A percentile compares a stretch with the other conserved stretches of the same genome.
These are phyloP conservation scores for Limnothrissa miodon DNA, from an alignment of 2,113 vertebrate genomes.

Conservation along the genomic window DNA sequence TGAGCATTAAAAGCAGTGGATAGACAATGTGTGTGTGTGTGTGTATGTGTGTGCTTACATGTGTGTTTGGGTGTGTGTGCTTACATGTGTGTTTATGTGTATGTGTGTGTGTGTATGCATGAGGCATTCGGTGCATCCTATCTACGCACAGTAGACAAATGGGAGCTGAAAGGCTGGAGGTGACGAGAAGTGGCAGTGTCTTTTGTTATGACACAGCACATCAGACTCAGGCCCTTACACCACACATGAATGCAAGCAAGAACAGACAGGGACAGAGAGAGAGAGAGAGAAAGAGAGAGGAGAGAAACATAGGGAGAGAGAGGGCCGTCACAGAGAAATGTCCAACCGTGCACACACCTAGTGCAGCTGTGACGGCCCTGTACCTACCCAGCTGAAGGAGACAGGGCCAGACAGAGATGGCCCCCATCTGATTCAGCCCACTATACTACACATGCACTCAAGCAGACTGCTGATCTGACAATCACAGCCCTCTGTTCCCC, in stretches of 20 bases:
- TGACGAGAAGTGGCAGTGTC: background rate
- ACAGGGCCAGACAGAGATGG: background rate
- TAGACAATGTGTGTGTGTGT: background rate
- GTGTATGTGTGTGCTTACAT: background rate
- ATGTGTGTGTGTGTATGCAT: background rate
- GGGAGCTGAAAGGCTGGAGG: background rate
- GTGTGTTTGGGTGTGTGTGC: no score
- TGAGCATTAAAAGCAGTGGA: background rate
- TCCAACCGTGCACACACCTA: background rate
- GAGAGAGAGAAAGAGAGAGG: background rate
- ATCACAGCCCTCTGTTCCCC: background rate
- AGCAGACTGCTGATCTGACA: background rate
- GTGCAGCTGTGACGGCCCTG: background rate
- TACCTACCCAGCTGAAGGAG: background rate
- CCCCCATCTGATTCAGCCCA: background rate
- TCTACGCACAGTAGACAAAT: background rate
- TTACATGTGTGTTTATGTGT: no score
- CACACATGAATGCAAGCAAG: background rate
- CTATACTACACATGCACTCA: background rate
- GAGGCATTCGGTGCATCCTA: background rate
- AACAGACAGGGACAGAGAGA: background rate
- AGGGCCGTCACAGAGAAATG: background rate
- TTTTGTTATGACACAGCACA: constrained; percentile 5
- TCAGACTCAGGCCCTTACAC: background rate
- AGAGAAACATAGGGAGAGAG: background rate